Percentiles rank a stretch among this genome's conserved stretches.
These are phyloP conservation scores for Cinclus cinclus DNA, from an alignment of 2,113 vertebrate species.

Conservation along the genomic window DNA sequence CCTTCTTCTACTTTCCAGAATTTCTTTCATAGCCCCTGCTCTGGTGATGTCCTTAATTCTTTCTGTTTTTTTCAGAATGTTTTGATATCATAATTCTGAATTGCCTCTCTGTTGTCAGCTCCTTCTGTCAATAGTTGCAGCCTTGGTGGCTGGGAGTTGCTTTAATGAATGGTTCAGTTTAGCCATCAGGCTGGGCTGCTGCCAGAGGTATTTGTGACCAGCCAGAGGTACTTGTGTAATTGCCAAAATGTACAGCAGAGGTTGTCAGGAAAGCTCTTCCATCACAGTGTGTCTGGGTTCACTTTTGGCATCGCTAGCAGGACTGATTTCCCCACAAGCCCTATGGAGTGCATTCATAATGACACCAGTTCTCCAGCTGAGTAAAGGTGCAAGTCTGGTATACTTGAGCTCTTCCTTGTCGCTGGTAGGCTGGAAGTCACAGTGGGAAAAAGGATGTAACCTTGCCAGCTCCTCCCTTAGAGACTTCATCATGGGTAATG, in stretches of 20 bases:
- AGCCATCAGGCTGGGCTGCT: neutral
- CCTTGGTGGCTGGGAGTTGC: neutral
- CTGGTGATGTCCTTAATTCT: neutral
- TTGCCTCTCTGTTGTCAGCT: conserved; percentile 25
- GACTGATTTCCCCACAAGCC: neutral
- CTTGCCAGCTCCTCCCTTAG: neutral
- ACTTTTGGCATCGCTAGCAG: neutral
- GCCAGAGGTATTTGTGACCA: conserved; percentile 36
- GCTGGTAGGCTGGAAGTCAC: neutral
- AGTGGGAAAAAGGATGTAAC: neutral
- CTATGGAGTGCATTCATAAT: neutral
- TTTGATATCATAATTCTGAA: conserved; percentile 39
- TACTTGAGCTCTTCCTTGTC: neutral
- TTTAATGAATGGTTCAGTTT: conserved; percentile 14
- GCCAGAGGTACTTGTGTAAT: neutral
- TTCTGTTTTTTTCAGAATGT: conserved; percentile 26
- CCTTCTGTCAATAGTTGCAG: neutral
- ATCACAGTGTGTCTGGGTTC: neutral
- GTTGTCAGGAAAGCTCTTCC: neutral
- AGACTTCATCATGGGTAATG: neutral
- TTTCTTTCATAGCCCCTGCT: neutral
- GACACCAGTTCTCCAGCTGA: neutral
- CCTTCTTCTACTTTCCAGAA: neutral
- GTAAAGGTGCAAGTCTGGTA: neutral
- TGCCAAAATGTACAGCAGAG: conserved; percentile 8